phyloP scores from a whole-genome alignment of 2,113 vertebrate species.

The Phodopus roborovskii region DNA sequence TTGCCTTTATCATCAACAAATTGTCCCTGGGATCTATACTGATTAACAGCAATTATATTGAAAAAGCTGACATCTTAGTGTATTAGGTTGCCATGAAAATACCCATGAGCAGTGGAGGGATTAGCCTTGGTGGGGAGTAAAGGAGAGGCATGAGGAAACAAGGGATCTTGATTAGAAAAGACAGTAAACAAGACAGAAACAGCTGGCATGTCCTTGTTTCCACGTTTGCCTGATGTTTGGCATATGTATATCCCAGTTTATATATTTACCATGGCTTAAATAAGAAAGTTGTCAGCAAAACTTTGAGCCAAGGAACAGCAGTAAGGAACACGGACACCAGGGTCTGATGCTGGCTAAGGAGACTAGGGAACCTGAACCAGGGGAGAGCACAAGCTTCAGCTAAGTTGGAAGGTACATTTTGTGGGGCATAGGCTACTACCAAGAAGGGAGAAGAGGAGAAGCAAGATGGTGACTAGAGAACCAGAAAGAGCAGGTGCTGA shows the following conservation, averaged over 20 bases:
- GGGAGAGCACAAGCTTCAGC: background rate
- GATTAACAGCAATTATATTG: background rate
- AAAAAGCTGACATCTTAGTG: background rate
- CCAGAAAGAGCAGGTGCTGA: slow-evolving; percentile 39
- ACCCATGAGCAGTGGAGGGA: slow-evolving; percentile 56
- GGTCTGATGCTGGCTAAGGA: slow-evolving; percentile 44
- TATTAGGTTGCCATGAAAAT: slow-evolving; percentile 11
- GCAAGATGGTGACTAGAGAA: background rate
- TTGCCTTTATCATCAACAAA: slow-evolving; percentile 34
- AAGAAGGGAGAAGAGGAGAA: slow-evolving; percentile 60
- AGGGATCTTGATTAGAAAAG: slow-evolving; percentile 59
- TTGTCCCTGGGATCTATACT: background rate
- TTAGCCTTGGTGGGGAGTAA: background rate
- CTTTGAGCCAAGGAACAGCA: slow-evolving; percentile 51
- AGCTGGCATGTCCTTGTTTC: slow-evolving; percentile 61
- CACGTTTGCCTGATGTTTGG: slow-evolving; percentile 53
- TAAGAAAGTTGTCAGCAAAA: slow-evolving; percentile 72
- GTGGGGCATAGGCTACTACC: slow-evolving; percentile 2
- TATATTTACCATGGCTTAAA: slow-evolving; percentile 71
- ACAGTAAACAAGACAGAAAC: slow-evolving; percentile 59
- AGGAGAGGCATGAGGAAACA: background rate
- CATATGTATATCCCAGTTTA: slow-evolving; percentile 71
- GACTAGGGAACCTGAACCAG: background rate
- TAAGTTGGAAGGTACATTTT: slow-evolving; percentile 50
- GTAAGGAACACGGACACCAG: slow-evolving; percentile 44